Base-by-base conservation (phyloP, 2,888 invertebrate genomes). In the Neoascia interrupta region DNA sequence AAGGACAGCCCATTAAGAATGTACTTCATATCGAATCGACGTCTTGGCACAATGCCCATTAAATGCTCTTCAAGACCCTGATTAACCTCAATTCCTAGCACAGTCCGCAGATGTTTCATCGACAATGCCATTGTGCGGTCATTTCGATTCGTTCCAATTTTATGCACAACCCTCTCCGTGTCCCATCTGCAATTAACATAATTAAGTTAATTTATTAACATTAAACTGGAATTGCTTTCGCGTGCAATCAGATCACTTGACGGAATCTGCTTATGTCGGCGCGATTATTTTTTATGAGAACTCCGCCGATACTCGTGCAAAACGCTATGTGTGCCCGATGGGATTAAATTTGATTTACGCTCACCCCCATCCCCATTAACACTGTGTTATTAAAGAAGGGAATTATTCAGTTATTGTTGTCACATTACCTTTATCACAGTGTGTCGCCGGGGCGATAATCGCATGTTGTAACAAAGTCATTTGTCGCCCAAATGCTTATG, bases 201-300 rank as follows among this genome's bases (percentile, higher is more conserved):
- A 79, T 79, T 73, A 56, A 73, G 79, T 73, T 73, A 79, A 79
- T 79, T 79, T 73, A 73, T 73, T 79, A 79, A 68, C 73, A 73
- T 66, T 79, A 43, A 73, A 79, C 43, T 60, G 63, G 61, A 68
- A 73, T 73, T 68, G 66, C 66, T 61, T 79, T 49, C 49, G 61
- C 54, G n/a, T 66, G 49, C 66, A 72, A 66, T 54, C 64, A 53
- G 58, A 66, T 66, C 60, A 39, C 31, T 54, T 54, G 41, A 39
- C 66, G 13, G 21, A 36, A 72, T 54, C 66, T 26, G 56, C 31
- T 58, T 53, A 51, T 53, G 45, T 64, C 47, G 18, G 41, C 54
- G 41, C 43, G 36, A 61, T 61, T 56, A 61, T 54, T 73, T 66
- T 66, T 34, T 43, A 66, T 15, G 19, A 36, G 64, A 26, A 37